phyloP scores from a whole-genome alignment of 2,113 vertebrate genomes.

The Oreotrochilus melanogaster region DNA sequence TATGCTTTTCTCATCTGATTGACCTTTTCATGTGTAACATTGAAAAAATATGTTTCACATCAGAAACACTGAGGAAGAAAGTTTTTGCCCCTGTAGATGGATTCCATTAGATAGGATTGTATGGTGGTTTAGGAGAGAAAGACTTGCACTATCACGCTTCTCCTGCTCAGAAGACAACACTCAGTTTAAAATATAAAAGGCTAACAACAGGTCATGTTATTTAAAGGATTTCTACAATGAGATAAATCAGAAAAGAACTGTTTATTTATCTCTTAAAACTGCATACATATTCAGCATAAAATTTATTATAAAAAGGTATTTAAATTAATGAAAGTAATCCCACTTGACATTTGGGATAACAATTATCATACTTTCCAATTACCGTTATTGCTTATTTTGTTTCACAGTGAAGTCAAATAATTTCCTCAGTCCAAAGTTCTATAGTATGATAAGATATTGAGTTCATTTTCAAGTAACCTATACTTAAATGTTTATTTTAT shows the following conservation, averaged over 20 bases:
- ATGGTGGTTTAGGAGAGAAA: not conserved
- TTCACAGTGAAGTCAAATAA: conserved; percentile 15
- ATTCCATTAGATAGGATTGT: not conserved
- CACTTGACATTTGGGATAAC: conserved; percentile 54
- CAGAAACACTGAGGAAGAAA: not conserved
- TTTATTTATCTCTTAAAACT: not conserved
- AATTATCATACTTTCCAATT: conserved; percentile 20
- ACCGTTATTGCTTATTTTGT: conserved; percentile 35
- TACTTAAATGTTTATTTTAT: not conserved
- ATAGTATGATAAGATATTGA: not conserved
- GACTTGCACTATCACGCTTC: not conserved
- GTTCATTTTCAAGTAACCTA: not conserved
- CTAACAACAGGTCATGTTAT: not conserved
- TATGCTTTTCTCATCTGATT: not conserved
- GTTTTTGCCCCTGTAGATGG: not conserved
- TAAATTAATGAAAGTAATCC: conserved; percentile 20
- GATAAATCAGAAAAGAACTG: not conserved
- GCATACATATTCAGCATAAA: not conserved
- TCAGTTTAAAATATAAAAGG: not conserved
- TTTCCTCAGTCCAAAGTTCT: not conserved
- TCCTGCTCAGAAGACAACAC: not conserved
- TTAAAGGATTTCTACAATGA: conserved; percentile 11
- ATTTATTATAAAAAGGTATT: conserved; percentile 18
- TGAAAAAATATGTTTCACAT: not conserved
- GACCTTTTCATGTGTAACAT: not conserved